Percentiles rank a stretch among this genome's conserved stretches.
Evolutionary conservation across 2,888 invertebrate species (phyloP).

Genomic region (Gerosis bhagava): DNA sequence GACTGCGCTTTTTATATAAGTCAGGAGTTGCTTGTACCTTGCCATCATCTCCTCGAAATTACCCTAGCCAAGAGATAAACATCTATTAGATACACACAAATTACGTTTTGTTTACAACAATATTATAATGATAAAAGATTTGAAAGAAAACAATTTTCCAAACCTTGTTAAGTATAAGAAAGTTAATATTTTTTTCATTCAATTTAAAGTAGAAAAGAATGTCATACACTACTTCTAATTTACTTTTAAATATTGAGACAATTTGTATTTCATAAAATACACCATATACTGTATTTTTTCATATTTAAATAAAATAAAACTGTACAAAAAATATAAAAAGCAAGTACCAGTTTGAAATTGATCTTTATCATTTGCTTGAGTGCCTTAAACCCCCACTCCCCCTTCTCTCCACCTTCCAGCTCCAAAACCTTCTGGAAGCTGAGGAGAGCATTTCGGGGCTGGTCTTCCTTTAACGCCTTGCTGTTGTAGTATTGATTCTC

Average conservation of each 20-base stretch:
- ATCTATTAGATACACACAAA: too few relatives aligned
- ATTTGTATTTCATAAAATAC: too few relatives aligned
- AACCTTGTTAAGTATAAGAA: too few relatives aligned
- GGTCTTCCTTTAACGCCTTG: slow-evolving; percentile 98
- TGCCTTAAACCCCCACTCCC: slow-evolving; percentile 99
- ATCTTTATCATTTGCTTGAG: slow-evolving; percentile 99
- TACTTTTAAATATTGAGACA: too few relatives aligned
- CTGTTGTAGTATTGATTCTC: slow-evolving; percentile 99
- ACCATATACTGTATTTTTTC: too few relatives aligned
- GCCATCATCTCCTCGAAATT: slow-evolving; percentile 98
- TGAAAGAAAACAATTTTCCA: too few relatives aligned
- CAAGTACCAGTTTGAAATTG: slow-evolving; percentile 94
- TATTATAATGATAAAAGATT: too few relatives aligned
- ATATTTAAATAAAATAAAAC: not conserved
- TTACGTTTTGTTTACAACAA: too few relatives aligned
- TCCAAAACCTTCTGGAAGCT: slow-evolving; percentile 98
- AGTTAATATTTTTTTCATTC: too few relatives aligned
- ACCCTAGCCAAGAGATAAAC: slow-evolving; percentile 85
- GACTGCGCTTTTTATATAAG: slow-evolving; percentile 99
- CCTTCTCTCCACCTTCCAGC: slow-evolving; percentile 98
- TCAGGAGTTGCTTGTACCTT: slow-evolving; percentile 96
- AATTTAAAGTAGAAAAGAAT: too few relatives aligned
- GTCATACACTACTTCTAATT: too few relatives aligned
- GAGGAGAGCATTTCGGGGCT: slow-evolving; percentile 94
- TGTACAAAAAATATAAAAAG: not conserved